Conservation (phyloP, 1,140 invertebrate genomes). For the Heliconius eleuchia region DNA sequence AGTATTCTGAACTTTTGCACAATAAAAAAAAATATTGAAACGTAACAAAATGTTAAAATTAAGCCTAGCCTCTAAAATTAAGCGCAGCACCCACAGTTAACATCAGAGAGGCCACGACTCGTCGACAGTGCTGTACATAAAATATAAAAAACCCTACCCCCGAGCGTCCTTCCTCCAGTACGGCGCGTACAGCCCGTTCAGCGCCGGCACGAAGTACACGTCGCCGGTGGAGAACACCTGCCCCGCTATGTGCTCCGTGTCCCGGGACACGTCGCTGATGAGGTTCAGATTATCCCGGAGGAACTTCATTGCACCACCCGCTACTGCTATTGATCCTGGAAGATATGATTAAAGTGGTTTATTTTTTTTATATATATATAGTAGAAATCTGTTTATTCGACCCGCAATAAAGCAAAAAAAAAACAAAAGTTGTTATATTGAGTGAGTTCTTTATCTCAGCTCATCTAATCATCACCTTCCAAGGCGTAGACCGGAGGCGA, state of each 20-base stretch:
- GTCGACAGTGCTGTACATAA: not conserved
- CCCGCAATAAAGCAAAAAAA: no score
- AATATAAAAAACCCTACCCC: slow-evolving; percentile 82
- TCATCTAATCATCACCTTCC: slow-evolving; percentile 83
- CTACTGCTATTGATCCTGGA: slow-evolving; percentile 93
- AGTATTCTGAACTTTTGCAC: no score
- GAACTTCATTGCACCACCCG: slow-evolving; percentile 95
- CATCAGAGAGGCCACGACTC: not conserved
- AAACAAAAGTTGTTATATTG: no score
- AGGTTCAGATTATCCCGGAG: slow-evolving; percentile 93
- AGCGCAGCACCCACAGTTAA: no score
- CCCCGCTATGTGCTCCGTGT: slow-evolving; percentile 89
- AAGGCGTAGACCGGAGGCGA: slow-evolving; percentile 92
- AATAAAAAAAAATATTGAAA: no score
- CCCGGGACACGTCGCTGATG: slow-evolving; percentile 85
- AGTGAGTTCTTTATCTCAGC: no score
- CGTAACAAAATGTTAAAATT: no score
- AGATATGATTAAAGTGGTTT: not conserved
- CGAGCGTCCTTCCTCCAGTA: slow-evolving; percentile 97
- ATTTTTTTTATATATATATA: not conserved
- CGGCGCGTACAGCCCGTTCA: slow-evolving; percentile 97
- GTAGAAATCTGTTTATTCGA: no score
- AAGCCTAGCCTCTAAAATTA: no score
- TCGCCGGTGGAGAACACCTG: slow-evolving; percentile 90
- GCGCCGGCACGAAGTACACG: slow-evolving; percentile 97